Percentiles rank a stretch among this genome's conserved stretches.
Conservation (phyloP, 2,113 vertebrate species). For the Hyaena hyaena region DNA sequence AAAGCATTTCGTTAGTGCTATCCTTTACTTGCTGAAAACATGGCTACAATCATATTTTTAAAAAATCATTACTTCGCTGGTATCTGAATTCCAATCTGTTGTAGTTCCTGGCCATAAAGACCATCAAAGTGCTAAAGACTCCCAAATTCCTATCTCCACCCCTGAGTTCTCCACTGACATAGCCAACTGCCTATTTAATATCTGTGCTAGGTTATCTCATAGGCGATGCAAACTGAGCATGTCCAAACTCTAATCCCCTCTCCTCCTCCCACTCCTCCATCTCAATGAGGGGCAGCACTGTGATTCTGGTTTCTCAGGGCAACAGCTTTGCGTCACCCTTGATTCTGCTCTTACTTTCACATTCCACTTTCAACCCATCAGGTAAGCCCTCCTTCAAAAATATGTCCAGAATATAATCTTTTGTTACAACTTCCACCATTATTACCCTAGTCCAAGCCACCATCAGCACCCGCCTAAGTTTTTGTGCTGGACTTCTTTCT, state of each 20-base stretch:
- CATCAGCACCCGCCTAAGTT: not conserved
- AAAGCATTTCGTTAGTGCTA: not conserved
- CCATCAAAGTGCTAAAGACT: not conserved
- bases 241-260: not conserved
- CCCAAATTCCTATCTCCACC: not conserved
- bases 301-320: not conserved
- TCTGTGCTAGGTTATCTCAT: not conserved
- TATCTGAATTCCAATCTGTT: not conserved
- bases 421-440: not conserved
- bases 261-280: not conserved
- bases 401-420: not conserved
- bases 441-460: not conserved
- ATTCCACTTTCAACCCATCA: not conserved
- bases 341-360: not conserved
- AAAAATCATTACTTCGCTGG: not conserved
- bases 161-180: not conserved
- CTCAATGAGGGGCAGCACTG: rapidly evolving
- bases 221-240: not conserved
- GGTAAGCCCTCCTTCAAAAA: not conserved
- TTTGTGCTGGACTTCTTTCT: not conserved
- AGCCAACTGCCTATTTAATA: not conserved
- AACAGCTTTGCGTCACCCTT: not conserved
- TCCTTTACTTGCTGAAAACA: not conserved
- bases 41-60: not conserved
- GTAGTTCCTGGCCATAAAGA: not conserved